Percentiles rank a stretch among this genome's conserved stretches.
These are phyloP conservation scores for Caenorhabditis elegans DNA, from an alignment of 1,140 invertebrate genomes.

Conservation along the genomic window DNA sequence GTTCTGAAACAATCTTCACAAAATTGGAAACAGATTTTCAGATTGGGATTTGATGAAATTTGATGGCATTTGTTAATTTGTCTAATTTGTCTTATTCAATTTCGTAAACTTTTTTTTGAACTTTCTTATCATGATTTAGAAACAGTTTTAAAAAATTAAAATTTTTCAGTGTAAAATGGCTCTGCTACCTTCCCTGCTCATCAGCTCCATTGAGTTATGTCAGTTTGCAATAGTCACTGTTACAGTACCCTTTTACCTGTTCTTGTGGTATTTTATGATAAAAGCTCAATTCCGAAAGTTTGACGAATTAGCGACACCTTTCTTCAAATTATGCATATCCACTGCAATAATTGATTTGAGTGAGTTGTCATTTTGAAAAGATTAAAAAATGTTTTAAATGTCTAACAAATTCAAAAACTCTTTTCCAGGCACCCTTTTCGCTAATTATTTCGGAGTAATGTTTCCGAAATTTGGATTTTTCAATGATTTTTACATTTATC, in stretches of 20 bases:
- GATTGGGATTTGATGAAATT: too few species aligned
- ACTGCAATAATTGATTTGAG: background rate
- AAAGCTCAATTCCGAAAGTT: background rate
- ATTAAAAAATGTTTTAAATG: too few species aligned
- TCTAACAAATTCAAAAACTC: too few species aligned
- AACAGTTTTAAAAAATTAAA: too few species aligned
- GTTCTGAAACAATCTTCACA: too few species aligned
- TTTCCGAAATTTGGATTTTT: constrained; percentile 6
- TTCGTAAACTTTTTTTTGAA: too few species aligned
- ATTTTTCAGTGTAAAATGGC: background rate
- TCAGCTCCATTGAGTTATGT: background rate
- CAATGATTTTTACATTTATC: background rate
- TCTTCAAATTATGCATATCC: constrained; percentile 2
- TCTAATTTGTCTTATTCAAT: too few species aligned
- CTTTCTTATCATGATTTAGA: too few species aligned
- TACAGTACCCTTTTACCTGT: background rate
- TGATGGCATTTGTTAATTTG: too few species aligned
- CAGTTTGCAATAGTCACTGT: background rate
- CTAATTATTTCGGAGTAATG: constrained; percentile 2
- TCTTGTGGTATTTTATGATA: background rate
- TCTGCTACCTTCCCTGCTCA: background rate
- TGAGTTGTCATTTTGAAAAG: background rate
- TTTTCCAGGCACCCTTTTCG: background rate
- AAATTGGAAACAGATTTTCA: too few species aligned
- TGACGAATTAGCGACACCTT: background rate